Evolutionary conservation across 53 echinoderm and acorn worm species (phyloP), one percentile per base, ranked within the genome.

Genomic region (Astropecten irregularis): DNA sequence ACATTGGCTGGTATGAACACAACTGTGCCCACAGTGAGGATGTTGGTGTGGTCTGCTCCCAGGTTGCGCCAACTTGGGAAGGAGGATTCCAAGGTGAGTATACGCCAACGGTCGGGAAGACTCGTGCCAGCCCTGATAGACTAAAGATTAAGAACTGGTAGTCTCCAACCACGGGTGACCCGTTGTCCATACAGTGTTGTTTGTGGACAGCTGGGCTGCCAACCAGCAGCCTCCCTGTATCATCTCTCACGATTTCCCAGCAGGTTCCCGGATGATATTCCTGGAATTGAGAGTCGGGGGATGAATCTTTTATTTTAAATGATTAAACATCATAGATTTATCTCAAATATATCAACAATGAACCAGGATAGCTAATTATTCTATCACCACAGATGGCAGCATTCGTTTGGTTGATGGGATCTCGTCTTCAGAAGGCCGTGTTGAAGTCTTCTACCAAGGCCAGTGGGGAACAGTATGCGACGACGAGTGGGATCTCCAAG

Each of bases 21-120:
- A 36, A 73, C 54, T 73, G 73, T 28, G 19, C 25, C 8, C 73
- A 73, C 38, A 3, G 1, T 9, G 73, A 73, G 53, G 73, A 73
- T 36, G 73, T 37, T 35, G 54, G 53, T 6, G 73, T 73, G 18
- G 31, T 29, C 30, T 71, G 71, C 21, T 49, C 22, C 22, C 6
- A 7, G 19, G 3, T 35, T 3, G 15, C 63, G 18, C 22, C 63
- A 32, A 63, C 63, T n/a, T n/a, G n/a, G n/a, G n/a, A n/a, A n/a
- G n/a, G n/a, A n/a, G n/a, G n/a, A n/a, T n/a, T n/a, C n/a, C n/a
- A n/a, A n/a, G n/a, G n/a, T n/a, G n/a, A n/a, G 5, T 6, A 16
- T 57, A 27, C 58, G 18, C 7, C 26, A n/a, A n/a, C n/a, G n/a
- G n/a, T n/a, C n/a, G n/a, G n/a, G n/a, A n/a, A n/a, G n/a, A n/a